A percentile compares a stretch with the other conserved stretches of the same genome.
Evolutionary conservation across 2,888 invertebrate genomes (phyloP).

Genomic region (Diplazon laetatorius): DNA sequence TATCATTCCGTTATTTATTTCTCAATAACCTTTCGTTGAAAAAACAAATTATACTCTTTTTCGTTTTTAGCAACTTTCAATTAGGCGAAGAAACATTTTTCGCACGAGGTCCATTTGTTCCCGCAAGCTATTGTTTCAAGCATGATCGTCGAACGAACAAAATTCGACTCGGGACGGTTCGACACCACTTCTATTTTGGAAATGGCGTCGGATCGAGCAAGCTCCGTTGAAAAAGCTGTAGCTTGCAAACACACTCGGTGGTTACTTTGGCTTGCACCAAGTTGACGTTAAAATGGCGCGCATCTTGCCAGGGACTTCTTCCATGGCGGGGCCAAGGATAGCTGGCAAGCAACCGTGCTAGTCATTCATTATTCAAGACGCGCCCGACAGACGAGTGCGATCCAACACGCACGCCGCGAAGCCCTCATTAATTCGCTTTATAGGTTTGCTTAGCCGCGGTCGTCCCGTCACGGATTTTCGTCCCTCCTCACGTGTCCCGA

Average conservation of each 20-base stretch:
- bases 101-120: too few relatives aligned
- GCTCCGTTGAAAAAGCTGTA: slow-evolving; percentile 37
- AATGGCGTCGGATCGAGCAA: too few relatives aligned
- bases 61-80: too few relatives aligned
- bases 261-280: slow-evolving; percentile 59
- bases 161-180: too few relatives aligned
- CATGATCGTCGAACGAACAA: too few relatives aligned
- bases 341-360: slow-evolving; percentile 53
- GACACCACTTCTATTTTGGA: too few relatives aligned
- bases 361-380: slow-evolving; percentile 77
- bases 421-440: slow-evolving; percentile 76
- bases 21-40: too few relatives aligned
- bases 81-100: too few relatives aligned
- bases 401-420: slow-evolving; percentile 68
- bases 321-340: slow-evolving; percentile 8
- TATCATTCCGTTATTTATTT: too few relatives aligned
- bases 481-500: slow-evolving; percentile 45
- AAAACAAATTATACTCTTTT: too few relatives aligned
- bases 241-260: slow-evolving; percentile 44
- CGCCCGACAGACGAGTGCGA: slow-evolving; percentile 73
- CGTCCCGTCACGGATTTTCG: slow-evolving; percentile 66
- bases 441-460: slow-evolving; percentile 71
- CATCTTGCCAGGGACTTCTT: slow-evolving; percentile 29
- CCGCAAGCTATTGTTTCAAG: too few relatives aligned
- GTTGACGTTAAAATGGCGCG: slow-evolving; percentile 48